Evolutionary conservation across 1,140 invertebrate genomes (phyloP).

Genomic region (Eurosta solidaginis): DNA sequence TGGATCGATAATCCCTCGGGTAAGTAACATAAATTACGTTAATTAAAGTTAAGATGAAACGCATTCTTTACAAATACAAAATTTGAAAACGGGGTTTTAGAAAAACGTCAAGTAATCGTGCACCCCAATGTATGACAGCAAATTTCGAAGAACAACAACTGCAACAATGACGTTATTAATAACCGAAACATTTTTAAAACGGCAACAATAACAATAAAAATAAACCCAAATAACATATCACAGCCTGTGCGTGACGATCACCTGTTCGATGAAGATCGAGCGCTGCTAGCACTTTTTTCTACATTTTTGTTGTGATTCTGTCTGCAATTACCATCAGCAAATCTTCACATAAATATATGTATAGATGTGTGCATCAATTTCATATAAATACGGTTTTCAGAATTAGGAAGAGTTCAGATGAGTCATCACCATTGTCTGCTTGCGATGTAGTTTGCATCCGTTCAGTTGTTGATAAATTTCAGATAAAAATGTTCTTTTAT

Average conservation of each 20-base stretch:
- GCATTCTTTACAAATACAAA: too few relatives aligned
- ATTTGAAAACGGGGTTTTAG: too few relatives aligned
- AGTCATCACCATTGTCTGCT: neutral
- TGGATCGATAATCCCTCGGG: too few relatives aligned
- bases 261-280: conserved; percentile 18
- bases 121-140: neutral
- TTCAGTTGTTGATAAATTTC: neutral
- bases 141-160: neutral
- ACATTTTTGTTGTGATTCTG: neutral
- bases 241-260: neutral
- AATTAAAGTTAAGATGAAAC: too few relatives aligned
- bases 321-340: neutral
- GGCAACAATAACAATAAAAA: neutral
- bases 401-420: conserved; percentile 23
- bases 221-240: neutral
- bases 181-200: neutral
- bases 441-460: neutral
- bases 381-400: neutral
- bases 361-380: neutral
- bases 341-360: neutral
- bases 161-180: neutral
- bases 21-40: too few relatives aligned
- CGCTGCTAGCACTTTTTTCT: neutral
- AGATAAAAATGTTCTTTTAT: too few relatives aligned
- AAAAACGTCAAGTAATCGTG: too few relatives aligned